These are phyloP conservation scores for Hypothenemus hampei DNA, from an alignment of 1,140 invertebrate species.

Conservation along the genomic window DNA sequence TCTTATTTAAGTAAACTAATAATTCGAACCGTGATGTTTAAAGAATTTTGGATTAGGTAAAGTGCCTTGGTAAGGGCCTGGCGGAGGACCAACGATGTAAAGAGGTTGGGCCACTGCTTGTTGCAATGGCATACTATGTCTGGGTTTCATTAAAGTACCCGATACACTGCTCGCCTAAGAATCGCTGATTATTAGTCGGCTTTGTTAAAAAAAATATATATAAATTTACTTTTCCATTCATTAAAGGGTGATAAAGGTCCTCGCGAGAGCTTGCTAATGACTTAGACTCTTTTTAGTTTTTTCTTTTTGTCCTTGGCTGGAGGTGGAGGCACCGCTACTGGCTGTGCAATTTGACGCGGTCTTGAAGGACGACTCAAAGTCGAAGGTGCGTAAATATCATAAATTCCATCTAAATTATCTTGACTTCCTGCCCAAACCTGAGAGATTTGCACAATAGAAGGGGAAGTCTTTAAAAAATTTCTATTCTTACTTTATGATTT, in stretches of 20 bases:
- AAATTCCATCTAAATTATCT: slow-evolving; percentile 65
- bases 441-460: background rate
- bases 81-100: slow-evolving; percentile 43
- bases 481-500: slow-evolving; percentile 72
- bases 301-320: slow-evolving; percentile 59
- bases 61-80: slow-evolving; percentile 31
- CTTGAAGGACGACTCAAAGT: slow-evolving; percentile 71
- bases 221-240: slow-evolving; percentile 44
- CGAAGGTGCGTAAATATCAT: slow-evolving; percentile 67
- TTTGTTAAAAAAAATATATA: too few relatives aligned
- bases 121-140: slow-evolving; percentile 31
- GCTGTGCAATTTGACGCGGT: slow-evolving; percentile 72
- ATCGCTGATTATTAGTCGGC: background rate
- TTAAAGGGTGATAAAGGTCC: slow-evolving; percentile 47
- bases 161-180: slow-evolving; percentile 40
- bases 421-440: slow-evolving; percentile 75
- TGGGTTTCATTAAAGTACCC: slow-evolving; percentile 44
- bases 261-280: slow-evolving; percentile 46
- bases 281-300: slow-evolving; percentile 49
- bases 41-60: slow-evolving; percentile 45
- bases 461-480: too few relatives aligned
- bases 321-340: slow-evolving; percentile 73
- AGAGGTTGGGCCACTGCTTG: slow-evolving; percentile 41
- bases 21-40: slow-evolving; percentile 43
- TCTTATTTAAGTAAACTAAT: too few relatives aligned